Evolutionary conservation across 2,888 invertebrate species (phyloP).

Genomic region (Camptogramma bilineatum): DNA sequence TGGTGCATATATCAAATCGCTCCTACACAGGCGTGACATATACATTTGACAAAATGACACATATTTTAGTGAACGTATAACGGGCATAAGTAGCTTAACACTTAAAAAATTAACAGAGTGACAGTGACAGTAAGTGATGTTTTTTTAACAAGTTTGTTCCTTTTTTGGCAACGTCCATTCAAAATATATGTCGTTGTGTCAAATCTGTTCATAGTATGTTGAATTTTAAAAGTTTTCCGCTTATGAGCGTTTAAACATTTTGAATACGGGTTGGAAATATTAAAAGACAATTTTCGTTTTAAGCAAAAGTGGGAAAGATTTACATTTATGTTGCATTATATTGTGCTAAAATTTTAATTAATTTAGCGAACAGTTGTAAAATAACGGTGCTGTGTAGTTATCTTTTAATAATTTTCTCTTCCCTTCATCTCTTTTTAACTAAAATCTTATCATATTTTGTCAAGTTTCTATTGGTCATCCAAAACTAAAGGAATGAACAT

Average conservation of each 20-base stretch:
- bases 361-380: not conserved
- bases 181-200: not conserved
- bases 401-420: not conserved
- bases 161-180: not conserved
- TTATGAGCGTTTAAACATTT: not conserved
- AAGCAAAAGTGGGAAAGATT: not conserved
- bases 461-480: too few relatives aligned
- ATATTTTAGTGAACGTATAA: not conserved
- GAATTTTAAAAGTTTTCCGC: not conserved
- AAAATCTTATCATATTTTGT: too few relatives aligned
- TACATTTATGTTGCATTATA: not conserved
- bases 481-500: too few relatives aligned
- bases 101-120: not conserved
- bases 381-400: not conserved
- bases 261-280: slow-evolving; percentile 19
- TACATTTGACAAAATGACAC: too few relatives aligned
- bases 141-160: not conserved
- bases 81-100: not conserved
- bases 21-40: not conserved
- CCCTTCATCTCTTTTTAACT: not conserved
- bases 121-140: too few relatives aligned
- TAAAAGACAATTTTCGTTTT: slow-evolving; percentile 24
- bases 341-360: not conserved
- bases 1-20: not conserved
- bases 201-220: not conserved